These are phyloP conservation scores for Pterobdella sp. DNA, from an alignment of 2,888 invertebrate genomes.

Conservation along the genomic window DNA sequence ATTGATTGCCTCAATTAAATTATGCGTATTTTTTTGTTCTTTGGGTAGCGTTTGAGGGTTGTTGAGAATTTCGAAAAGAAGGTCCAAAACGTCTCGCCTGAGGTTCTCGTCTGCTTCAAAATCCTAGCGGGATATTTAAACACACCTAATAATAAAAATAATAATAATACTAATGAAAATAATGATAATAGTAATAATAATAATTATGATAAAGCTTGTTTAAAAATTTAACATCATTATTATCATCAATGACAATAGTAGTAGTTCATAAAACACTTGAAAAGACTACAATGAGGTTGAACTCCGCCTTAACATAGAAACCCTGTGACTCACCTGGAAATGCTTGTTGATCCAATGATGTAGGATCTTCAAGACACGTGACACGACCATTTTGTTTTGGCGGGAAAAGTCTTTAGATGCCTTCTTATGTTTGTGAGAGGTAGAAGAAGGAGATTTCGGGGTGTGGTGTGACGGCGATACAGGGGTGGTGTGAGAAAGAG, in stretches of 20 bases:
- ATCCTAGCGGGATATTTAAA: slow-evolving; percentile 54
- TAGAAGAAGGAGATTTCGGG: too few relatives aligned
- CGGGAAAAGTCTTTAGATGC: not conserved
- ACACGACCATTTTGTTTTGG: slow-evolving; percentile 1
- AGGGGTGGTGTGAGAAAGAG: not conserved
- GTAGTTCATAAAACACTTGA: not conserved
- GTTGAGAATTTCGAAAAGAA: slow-evolving; percentile 76
- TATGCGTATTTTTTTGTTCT: slow-evolving; percentile 62
- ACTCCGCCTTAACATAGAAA: too few relatives aligned
- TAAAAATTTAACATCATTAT: not conserved
- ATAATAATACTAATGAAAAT: not conserved
- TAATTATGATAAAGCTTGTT: too few relatives aligned
- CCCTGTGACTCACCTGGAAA: slow-evolving; percentile 54
- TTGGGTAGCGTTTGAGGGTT: slow-evolving; percentile 71
- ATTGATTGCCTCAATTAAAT: not conserved
- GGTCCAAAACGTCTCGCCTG: slow-evolving; percentile 70
- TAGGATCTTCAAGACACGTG: slow-evolving; percentile 72
- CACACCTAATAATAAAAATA: not conserved
- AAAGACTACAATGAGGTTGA: too few relatives aligned
- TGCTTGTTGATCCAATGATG: slow-evolving; percentile 79
- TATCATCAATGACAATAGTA: not conserved
- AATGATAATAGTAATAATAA: too few relatives aligned
- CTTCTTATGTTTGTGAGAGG: slow-evolving; percentile 60
- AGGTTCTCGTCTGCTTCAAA: slow-evolving; percentile 68
- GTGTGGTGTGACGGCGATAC: slow-evolving; percentile 56